These are phyloP conservation scores for Cecidostiba fungosa DNA, from an alignment of 2,888 invertebrate genomes.

Conservation along the genomic window DNA sequence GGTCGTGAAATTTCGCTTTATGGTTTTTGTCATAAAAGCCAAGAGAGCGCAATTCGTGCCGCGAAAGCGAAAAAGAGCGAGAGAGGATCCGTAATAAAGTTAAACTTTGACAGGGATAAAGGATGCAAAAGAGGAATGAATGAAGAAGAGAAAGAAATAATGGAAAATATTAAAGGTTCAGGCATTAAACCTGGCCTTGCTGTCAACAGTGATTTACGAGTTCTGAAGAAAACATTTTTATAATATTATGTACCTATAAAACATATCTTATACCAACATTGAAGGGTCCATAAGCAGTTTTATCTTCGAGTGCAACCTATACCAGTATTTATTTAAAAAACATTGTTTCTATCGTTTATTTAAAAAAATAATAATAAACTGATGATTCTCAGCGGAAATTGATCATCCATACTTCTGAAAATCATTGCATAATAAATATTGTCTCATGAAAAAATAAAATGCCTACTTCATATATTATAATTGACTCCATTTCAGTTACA, in stretches of 20 bases:
- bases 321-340: too few species aligned
- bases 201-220: not conserved
- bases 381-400: too few species aligned
- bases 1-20: slow-evolving; percentile 23
- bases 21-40: slow-evolving; percentile 13
- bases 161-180: not conserved
- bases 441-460: not conserved
- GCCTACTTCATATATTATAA: not conserved
- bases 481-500: not conserved
- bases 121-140: not conserved
- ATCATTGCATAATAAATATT: not conserved
- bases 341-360: too few species aligned
- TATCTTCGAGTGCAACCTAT: too few species aligned
- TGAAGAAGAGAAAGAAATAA: not conserved
- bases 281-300: too few species aligned
- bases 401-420: too few species aligned
- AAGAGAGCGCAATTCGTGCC: not conserved
- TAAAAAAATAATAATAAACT: too few species aligned
- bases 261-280: not conserved
- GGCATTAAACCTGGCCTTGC: not conserved
- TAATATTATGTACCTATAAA: not conserved
- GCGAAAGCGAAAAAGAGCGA: not conserved
- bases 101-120: not conserved
- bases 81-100: slow-evolving; percentile 8
- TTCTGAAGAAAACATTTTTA: not conserved